Percentiles rank a stretch among this genome's conserved stretches.
Evolutionary conservation across 1,140 invertebrate species (phyloP).

Genomic region (Drosophila equinoxialis): DNA sequence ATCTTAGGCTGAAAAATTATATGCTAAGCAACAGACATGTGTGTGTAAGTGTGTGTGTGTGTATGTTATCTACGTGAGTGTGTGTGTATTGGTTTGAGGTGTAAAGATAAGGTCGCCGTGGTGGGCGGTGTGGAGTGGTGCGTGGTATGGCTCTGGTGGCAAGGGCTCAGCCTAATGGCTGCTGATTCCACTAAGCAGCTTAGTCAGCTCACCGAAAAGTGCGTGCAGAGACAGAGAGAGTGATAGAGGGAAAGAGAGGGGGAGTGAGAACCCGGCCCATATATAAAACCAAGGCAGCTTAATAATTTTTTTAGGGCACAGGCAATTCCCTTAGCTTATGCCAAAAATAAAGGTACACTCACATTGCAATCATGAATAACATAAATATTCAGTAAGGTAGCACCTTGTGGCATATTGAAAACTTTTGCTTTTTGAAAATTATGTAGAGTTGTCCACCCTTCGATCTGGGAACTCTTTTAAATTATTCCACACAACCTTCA

Average conservation of each 20-base stretch:
- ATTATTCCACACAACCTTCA: no score
- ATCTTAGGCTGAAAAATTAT: constrained; percentile 73
- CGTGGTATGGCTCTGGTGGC: not conserved
- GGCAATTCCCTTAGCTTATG: constrained; percentile 1
- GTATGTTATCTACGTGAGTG: not conserved
- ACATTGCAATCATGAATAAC: not conserved
- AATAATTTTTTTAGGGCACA: constrained; percentile 1
- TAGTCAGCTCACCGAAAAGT: not conserved
- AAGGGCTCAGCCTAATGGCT: constrained; percentile 21
- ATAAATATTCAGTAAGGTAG: not conserved
- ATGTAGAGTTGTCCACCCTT: no score
- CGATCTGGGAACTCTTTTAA: no score
- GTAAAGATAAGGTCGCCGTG: constrained; percentile 4
- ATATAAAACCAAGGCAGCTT: constrained; percentile 2
- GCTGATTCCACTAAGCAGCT: constrained; percentile 16
- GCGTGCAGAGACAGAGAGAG: not conserved
- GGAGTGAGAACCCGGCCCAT: not conserved
- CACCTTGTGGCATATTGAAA: no score
- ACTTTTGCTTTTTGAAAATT: no score
- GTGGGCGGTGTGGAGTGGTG: not conserved
- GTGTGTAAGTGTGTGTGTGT: constrained; percentile 2
- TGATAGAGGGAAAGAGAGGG: not conserved
- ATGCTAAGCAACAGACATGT: constrained; percentile 27
- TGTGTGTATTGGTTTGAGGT: not conserved
- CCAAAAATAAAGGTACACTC: not conserved